Conservation (phyloP, 2,888 invertebrate genomes). For the Dendrolimus pini region DNA sequence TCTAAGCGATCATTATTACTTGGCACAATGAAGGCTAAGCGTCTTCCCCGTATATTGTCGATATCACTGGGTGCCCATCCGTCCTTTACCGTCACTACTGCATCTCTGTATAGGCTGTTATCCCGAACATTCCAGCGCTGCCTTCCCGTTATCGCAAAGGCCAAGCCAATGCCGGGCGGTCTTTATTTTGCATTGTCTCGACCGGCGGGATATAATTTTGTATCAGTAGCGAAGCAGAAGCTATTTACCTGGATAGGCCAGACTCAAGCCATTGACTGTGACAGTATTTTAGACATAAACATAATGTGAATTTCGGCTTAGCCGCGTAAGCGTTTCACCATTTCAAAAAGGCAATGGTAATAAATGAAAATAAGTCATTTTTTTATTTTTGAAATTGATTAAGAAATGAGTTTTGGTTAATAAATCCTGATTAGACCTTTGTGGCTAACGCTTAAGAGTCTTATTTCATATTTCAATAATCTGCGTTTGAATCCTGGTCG, state of each 20-base stretch:
- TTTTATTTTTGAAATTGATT: too few relatives aligned
- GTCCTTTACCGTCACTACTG: slow-evolving; percentile 5
- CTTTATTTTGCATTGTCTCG: slow-evolving; percentile 34
- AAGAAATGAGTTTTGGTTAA: too few relatives aligned
- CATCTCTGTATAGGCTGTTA: slow-evolving; percentile 9
- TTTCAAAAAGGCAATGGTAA: too few relatives aligned
- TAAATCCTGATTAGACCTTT: too few relatives aligned
- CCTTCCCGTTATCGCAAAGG: slow-evolving; percentile 27
- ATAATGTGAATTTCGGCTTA: neutral
- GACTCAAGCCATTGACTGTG: neutral
- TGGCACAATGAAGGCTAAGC: neutral
- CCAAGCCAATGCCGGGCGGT: slow-evolving; percentile 29
- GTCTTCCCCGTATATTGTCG: neutral
- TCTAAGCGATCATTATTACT: neutral
- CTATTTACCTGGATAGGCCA: slow-evolving; percentile 6
- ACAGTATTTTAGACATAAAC: neutral
- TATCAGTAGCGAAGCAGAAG: slow-evolving; percentile 10
- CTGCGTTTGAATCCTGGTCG: too few relatives aligned
- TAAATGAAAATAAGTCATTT: too few relatives aligned
- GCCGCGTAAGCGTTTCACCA: too few relatives aligned
- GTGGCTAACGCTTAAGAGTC: too few relatives aligned
- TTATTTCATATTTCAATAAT: too few relatives aligned
- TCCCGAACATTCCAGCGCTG: slow-evolving; percentile 26
- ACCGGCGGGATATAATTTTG: slow-evolving; percentile 20
- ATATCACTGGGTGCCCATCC: slow-evolving; percentile 1